Base-by-base conservation (phyloP, 1,140 invertebrate genomes). In the Drosophila nikananu region DNA sequence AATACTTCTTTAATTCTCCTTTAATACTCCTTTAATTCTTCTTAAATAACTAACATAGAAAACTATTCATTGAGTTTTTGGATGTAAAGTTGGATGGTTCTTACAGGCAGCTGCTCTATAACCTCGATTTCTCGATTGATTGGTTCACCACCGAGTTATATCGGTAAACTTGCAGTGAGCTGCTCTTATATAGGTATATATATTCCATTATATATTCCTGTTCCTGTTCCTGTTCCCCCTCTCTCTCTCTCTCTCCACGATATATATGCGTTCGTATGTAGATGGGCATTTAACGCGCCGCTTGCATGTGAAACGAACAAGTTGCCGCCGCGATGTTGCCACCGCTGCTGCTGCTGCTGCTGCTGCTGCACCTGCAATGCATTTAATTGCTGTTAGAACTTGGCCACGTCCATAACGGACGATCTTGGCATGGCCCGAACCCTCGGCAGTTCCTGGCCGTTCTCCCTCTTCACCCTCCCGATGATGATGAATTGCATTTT, bases 401-500 rank as follows among this genome's bases (percentile, higher is more conserved):
- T 90, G 84, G 84, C 81, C 81, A 81, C 59, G 65, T 75, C 75
- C 77, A 90, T 90, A 89, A 89, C 86, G 86, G 86, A 32, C 44
- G 67, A 73, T 61, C 66, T 41, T 49, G 62, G 59, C 42, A 13
- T 52, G n/a, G 27, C 49, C 57, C 63, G 48, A 10, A 30, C 44
- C 41, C 42, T 17, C 23, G 6, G 8, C 10, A 7, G 21, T 30
- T n/a, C 52, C 19, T 8, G 39, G 27, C 15, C 4, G 2, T 5
- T 12, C 32, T 12, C 32, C 44, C 21, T n/a, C 27, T 30, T 30
- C 78, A 3, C 5, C 5, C 32, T 25, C 30, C 51, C 78, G 77
- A 70, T 80, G 84, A 86, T 86, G 83, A 89, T 89, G 86, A 89
- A 89, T 89, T 89, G 86, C 86, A 86, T 89, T 86, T 90, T 89